Evolutionary conservation across 2,888 invertebrate species (phyloP).

Genomic region (Anorthoa munda): DNA sequence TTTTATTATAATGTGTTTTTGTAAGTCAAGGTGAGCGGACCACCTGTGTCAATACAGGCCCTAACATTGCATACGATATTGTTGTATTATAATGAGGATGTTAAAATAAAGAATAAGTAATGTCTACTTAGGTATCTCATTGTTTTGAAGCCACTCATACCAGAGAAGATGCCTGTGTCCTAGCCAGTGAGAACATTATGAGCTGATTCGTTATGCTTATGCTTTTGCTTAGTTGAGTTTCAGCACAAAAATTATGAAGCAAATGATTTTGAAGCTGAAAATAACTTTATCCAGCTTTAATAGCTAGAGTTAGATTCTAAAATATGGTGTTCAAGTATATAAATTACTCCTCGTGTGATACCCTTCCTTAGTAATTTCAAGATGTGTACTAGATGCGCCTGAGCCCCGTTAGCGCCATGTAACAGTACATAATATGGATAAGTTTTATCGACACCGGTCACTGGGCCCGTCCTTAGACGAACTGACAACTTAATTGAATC

Average conservation of each 20-base stretch:
- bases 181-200: too few species aligned
- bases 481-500: conserved; percentile 62
- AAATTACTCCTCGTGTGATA: too few species aligned
- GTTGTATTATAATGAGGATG: conserved; percentile 6
- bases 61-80: conserved; percentile 10
- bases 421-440: conserved; percentile 79
- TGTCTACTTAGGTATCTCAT: too few species aligned
- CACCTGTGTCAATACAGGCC: conserved; percentile 57
- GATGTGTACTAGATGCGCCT: conserved; percentile 49
- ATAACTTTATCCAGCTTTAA: background rate
- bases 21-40: conserved; percentile 67
- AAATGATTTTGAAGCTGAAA: background rate
- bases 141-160: too few species aligned
- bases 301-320: background rate
- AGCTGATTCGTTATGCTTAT: too few species aligned
- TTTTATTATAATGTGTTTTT: conserved; percentile 64
- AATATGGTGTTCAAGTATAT: too few species aligned
- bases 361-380: conserved; percentile 13
- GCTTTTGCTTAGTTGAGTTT: background rate
- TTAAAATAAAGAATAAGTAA: background rate
- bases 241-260: background rate
- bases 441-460: conserved; percentile 73
- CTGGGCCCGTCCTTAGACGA: conserved; percentile 54
- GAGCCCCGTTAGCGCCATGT: conserved; percentile 77
- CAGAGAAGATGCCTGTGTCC: too few species aligned